These are phyloP conservation scores for Seriola aureovittata DNA, from an alignment of 2,113 vertebrate genomes.

Conservation along the genomic window DNA sequence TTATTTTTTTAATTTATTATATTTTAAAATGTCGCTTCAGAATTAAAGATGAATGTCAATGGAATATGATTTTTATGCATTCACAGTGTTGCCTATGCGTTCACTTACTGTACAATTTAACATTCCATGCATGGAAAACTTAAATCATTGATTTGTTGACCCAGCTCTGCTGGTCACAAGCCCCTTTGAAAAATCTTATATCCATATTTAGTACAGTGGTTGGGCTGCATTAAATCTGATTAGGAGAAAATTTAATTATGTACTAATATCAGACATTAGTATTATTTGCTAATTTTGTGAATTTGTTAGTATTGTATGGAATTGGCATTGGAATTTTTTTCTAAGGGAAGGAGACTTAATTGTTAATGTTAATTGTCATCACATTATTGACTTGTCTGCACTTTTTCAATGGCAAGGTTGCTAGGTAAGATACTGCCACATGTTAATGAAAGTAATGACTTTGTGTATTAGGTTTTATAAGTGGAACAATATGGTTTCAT, in stretches of 20 bases:
- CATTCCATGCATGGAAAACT: slow-evolving; percentile 46
- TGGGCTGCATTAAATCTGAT: neutral
- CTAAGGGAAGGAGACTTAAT: slow-evolving; percentile 25
- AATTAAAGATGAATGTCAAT: slow-evolving; percentile 51
- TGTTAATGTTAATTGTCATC: slow-evolving; percentile 8
- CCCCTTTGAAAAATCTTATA: neutral
- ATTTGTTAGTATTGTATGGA: neutral
- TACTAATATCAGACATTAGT: neutral
- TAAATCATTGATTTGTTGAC: slow-evolving; percentile 5
- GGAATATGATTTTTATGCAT: slow-evolving; percentile 48
- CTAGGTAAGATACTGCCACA: slow-evolving; percentile 1
- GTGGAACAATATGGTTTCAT: neutral
- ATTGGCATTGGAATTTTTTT: slow-evolving; percentile 8
- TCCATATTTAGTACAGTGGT: neutral
- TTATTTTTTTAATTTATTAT: slow-evolving; percentile 69
- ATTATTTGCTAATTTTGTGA: neutral
- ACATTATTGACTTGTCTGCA: neutral
- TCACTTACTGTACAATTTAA: slow-evolving; percentile 29
- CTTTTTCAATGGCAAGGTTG: slow-evolving; percentile 20
- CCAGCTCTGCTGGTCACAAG: slow-evolving; percentile 19
- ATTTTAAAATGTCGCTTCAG: slow-evolving; percentile 53
- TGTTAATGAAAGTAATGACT: neutral
- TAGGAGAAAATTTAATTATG: neutral
- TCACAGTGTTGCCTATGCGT: slow-evolving; percentile 66
- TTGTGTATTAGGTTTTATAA: neutral